Evolutionary conservation across 2,888 invertebrate species (phyloP).

Genomic region (Drosophila mettleri): DNA sequence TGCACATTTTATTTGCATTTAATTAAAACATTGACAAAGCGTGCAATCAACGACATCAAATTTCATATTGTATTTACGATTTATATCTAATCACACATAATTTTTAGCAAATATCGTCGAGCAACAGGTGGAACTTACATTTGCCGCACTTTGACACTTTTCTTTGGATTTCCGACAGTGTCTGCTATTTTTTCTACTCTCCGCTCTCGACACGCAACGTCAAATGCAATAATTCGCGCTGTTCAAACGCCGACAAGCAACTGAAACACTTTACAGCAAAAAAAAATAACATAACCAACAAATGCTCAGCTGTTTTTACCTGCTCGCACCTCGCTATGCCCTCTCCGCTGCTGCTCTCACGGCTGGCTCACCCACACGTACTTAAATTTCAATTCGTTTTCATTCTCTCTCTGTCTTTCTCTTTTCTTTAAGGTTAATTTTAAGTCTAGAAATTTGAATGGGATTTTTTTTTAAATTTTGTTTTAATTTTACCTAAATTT

Average conservation of each 20-base stretch:
- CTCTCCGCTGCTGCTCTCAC: not conserved
- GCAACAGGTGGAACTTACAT: conserved; percentile 5
- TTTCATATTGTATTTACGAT: conserved; percentile 5
- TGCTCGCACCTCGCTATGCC: conserved; percentile 4
- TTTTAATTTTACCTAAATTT: not conserved
- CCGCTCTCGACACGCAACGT: not conserved
- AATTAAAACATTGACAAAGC: conserved; percentile 24
- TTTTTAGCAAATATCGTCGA: not conserved
- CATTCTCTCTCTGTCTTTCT: conserved; percentile 3
- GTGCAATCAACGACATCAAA: conserved; percentile 15
- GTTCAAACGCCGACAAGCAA: conserved; percentile 36
- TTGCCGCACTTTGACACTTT: too few species aligned
- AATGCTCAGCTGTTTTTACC: conserved; percentile 62
- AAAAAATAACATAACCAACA: conserved; percentile 34
- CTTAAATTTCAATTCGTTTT: conserved; percentile 3
- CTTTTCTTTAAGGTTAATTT: not conserved
- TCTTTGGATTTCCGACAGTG: conserved; percentile 19
- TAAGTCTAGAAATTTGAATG: not conserved
- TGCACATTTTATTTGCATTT: conserved; percentile 25
- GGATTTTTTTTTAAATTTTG: not conserved
- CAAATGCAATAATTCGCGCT: conserved; percentile 17
- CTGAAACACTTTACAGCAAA: conserved; percentile 27
- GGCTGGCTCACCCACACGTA: not conserved
- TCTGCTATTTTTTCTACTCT: not conserved
- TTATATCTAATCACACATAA: not conserved